Evolutionary conservation across 2,113 vertebrate species (phyloP), one percentile per base, ranked within the genome.

Genomic region (Etheostoma spectabile): DNA sequence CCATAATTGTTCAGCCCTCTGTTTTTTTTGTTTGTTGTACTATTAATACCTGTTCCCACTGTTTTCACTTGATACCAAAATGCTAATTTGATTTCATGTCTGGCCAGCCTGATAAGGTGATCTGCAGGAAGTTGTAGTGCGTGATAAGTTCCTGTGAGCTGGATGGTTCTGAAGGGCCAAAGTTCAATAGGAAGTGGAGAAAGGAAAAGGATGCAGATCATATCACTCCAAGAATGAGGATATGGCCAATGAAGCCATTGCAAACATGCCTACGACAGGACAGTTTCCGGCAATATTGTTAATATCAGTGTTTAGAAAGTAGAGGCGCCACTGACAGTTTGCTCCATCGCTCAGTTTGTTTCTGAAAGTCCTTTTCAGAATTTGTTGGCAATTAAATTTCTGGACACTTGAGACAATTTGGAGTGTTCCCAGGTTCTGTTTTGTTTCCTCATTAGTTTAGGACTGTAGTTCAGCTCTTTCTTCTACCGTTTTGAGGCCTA

Each of bases 41-140:
- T 38, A 22, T 66, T n/a, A 24, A 33, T 60, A 51, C 19, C 27
- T 74, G 13, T 51, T 64, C 18, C 35, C 1, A 22, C 10, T 78
- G 35, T 67, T 86, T 84, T 82, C 15, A 48, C 16, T 74, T 13
- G 35, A 42, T 2, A 15, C 22, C 30, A 27, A 55, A 74, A 78
- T 52, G 24, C 24, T 48, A 89, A 86, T 83, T 42, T 48, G 12
- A 80, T 53, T 90, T 67, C 86, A 87, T 77, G 88, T 94, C 95
- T 95, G 95, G 91, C 79, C 74, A 38, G 60, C 0, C 81, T 95
- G 96, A 97, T 97, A 96, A 96, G 92, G 80, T 82, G 18, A 89
- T 93, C 89, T 85, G 89, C 95, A 97, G 96, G 96, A 97, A 97
- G 96, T 96, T 82, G 67, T 96, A 94, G 92, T 93, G 86, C 42